These are phyloP conservation scores for Botia kubotai DNA, from an alignment of 2,797 vertebrate genomes.

Conservation along the genomic window DNA sequence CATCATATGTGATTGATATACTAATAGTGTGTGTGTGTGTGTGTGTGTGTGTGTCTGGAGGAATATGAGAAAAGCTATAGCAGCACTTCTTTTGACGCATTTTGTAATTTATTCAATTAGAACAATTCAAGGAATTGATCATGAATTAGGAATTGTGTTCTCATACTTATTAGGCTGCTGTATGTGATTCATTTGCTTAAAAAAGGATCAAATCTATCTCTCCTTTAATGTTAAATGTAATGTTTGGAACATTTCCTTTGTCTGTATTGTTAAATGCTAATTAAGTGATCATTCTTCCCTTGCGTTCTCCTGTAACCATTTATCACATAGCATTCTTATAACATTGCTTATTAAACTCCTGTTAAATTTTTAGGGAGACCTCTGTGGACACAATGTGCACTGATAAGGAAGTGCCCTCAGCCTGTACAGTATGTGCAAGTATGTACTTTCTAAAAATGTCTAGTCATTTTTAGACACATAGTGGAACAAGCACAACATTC, in stretches of 20 bases:
- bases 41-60: no score
- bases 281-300: not conserved
- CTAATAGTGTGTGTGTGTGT: no score
- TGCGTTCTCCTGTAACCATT: not conserved
- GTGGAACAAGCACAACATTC: constrained; percentile 12
- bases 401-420: constrained; percentile 9
- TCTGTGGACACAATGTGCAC: constrained; percentile 9
- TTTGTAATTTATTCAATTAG: no score
- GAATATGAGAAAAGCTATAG: no score
- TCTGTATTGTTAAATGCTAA: no score
- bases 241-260: no score
- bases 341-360: not conserved
- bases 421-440: not conserved
- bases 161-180: no score
- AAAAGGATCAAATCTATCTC: not conserved
- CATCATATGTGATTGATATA: no score
- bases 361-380: not conserved
- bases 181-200: not conserved
- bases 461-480: not conserved
- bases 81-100: no score
- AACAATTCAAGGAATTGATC: no score
- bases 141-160: no score
- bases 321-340: not conserved
- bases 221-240: no score
- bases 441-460: not conserved